phyloP scores from a whole-genome alignment of 2,797 vertebrate genomes.

The Macrochelys suwanniensis region DNA sequence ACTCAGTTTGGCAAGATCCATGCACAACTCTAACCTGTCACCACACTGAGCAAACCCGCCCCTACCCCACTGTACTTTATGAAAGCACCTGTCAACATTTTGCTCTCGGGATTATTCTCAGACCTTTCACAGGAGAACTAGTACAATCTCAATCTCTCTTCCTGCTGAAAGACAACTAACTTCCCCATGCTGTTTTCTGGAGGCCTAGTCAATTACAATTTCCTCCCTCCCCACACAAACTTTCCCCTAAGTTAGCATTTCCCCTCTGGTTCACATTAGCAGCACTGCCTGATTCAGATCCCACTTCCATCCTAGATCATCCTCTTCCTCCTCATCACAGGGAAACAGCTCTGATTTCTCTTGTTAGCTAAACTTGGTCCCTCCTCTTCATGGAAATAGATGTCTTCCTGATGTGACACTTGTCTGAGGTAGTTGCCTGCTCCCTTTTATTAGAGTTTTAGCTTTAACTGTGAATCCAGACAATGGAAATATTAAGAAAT shows the following conservation, averaged over 20 bases:
- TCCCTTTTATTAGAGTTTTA: not conserved
- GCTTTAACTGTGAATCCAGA: not conserved
- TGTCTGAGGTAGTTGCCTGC: not conserved
- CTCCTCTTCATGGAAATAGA: not conserved
- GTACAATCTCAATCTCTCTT: not conserved
- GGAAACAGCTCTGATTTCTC: not conserved
- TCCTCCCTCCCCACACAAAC: not conserved
- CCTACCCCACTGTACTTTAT: not conserved
- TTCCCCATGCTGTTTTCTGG: not conserved
- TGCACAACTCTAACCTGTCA: not conserved
- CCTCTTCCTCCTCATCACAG: not conserved
- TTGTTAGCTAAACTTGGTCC: not conserved
- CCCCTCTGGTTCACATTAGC: not conserved
- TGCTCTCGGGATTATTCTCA: not conserved
- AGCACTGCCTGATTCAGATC: not conserved
- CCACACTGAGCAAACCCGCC: fast-evolving
- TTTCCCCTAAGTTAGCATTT: not conserved
- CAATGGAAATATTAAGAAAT: not conserved
- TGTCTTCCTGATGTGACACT: not conserved
- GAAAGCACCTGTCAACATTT: not conserved
- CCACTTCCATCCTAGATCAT: not conserved
- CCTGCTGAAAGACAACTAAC: not conserved
- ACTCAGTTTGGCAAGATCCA: not conserved
- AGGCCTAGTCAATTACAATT: not conserved
- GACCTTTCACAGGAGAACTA: not conserved